Base-by-base conservation (phyloP, 2,113 vertebrate genomes). In the Sceloporus undulatus region DNA sequence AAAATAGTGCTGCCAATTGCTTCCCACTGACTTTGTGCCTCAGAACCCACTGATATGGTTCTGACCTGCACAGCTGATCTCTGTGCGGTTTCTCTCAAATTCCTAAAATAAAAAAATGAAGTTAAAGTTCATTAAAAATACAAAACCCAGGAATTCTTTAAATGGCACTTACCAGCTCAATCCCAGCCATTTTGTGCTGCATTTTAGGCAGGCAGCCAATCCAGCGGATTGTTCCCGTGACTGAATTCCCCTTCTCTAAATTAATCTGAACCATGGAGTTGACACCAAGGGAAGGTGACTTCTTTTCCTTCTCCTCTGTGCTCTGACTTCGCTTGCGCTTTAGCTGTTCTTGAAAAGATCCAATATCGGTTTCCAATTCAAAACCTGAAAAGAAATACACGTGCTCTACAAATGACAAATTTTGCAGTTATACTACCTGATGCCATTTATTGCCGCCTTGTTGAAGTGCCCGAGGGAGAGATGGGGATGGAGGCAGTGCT, bases 141-240 rank as follows among this genome's bases (percentile, higher is more conserved):
- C 25, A 25, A 16, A 85, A 76, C 0, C 23, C 2, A 13, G 18
- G 71, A 2, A 27, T 11, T 6, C 13, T 5, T 79, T 8, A 38
- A 1, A 10, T 21, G 18, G 9, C 80, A 56, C 95, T 93, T 91
- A 98, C 98, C 97, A 98, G 94, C 84, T 98, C 98, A 0, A 98
- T 94, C 62, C 98, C 98, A 8, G 95, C 98, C 95, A 96, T 97
- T 59, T 56, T 82, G 1, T 94, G 94, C 2, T 54, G 14, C 2
- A 71, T 88, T 0, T 84, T 92, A 0, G 96, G 95, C 62, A 98
- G 79, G 40, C 1, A 84, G 1, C 98, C 98, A 66, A 97, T 93
- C 98, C 98, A 98, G 54, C 97, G 98, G 90, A 98, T 97, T 21
- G 95, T 98, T 88, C 98, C 98, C 0, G 96, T 97, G 1, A 91